Evolutionary conservation across 2,888 invertebrate genomes (phyloP).

Genomic region (Eupithecia exiguata): DNA sequence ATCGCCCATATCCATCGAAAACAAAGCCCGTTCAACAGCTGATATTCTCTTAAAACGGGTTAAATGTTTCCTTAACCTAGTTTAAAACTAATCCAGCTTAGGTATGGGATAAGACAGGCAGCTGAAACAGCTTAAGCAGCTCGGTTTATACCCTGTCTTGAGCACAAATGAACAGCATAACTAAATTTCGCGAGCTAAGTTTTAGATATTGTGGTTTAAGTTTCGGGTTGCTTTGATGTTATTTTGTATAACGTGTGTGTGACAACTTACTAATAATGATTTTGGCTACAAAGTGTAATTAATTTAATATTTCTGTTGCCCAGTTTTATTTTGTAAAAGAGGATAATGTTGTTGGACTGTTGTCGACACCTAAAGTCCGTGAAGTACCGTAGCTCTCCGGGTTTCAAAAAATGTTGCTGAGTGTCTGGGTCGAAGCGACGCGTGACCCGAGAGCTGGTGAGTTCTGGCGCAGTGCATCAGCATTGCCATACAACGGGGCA

Average conservation of each 20-base stretch:
- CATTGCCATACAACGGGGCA: too few relatives aligned
- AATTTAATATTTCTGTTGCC: too few relatives aligned
- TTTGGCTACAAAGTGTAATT: too few relatives aligned
- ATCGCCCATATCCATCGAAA: neutral
- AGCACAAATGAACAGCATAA: constrained; percentile 13
- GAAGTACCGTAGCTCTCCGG: too few relatives aligned
- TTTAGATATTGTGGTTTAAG: constrained; percentile 1
- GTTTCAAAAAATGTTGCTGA: too few relatives aligned
- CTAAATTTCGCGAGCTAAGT: constrained; percentile 5
- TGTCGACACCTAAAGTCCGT: too few relatives aligned
- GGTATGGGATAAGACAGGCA: constrained; percentile 13
- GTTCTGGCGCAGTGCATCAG: too few relatives aligned
- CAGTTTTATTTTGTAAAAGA: too few relatives aligned
- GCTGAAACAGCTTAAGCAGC: neutral
- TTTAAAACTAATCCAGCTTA: constrained; percentile 17
- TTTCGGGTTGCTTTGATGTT: constrained; percentile 5
- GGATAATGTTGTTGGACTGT: too few relatives aligned
- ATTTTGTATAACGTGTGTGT: neutral
- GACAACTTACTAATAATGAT: neutral
- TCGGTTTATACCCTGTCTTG: constrained; percentile 1
- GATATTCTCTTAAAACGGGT: neutral
- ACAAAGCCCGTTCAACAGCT: neutral
- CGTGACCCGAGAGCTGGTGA: too few relatives aligned
- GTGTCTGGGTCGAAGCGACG: too few relatives aligned
- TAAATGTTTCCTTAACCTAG: constrained; percentile 9